Base-by-base conservation (phyloP, 2,797 vertebrate genomes). In the Ctenochaetus hawaiiensis region DNA sequence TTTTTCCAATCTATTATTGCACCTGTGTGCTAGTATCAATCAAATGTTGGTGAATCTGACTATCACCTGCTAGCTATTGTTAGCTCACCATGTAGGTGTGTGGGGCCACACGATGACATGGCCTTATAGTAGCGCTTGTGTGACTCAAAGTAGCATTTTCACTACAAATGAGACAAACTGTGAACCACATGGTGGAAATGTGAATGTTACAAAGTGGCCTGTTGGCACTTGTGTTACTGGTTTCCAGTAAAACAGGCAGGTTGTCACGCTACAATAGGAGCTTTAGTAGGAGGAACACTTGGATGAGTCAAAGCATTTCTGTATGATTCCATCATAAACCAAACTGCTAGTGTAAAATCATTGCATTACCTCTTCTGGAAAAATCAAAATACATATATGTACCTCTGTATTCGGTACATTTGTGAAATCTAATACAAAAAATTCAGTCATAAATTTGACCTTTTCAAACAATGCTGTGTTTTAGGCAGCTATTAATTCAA, bases 231-330 rank as follows among this genome's bases (percentile, higher is more conserved):
- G 37, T 6, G 34, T 70, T 56, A 39, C 45, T 74, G 30, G 17
- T 78, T 82, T 85, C 75, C 75, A 82, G 48, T 77, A 61, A 87
- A 77, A 72, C 58, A 23, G 56, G 34, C 12, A 44, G 64, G 43
- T 54, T 73, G 72, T 67, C 26, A 78, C 18, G 12, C 54, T 58
- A 60, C 26, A 48, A 18, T 7, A 22, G 56, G 20, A 49, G 34
- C 22, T 43, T 48, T 8, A 65, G 47, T 63, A 59, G 59, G 56
- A 72, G 49, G 52, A 51, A 69, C 23, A 61, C 23, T 51, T 34
- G 39, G 1, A 54, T 78, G 76, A 87, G n/a, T 72, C 71, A 69
- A 65, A 71, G 39, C 20, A 26, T 48, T 20, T 66, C 23, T 69
- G 9, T 30, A 51, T 41, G 17, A 63, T 41, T 64, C 13, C 10